Percentiles rank a stretch among this genome's conserved stretches.
Conservation (phyloP, 2,113 vertebrate species). For the Thalassoma bifasciatum region DNA sequence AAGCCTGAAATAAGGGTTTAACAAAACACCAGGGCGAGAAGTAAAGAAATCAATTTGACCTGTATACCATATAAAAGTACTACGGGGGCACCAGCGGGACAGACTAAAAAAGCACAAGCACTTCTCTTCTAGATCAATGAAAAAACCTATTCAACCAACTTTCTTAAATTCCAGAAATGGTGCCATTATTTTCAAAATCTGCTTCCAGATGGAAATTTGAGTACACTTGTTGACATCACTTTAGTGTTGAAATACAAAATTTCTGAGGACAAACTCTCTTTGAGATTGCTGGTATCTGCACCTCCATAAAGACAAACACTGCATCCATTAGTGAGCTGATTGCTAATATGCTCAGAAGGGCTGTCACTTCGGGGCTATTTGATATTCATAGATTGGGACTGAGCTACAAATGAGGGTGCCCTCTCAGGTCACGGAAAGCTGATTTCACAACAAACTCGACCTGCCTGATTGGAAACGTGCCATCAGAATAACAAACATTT, state of each 20-base stretch:
- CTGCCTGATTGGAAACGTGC: neutral
- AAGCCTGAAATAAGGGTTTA: no score
- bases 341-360: slow-evolving; percentile 53
- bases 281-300: neutral
- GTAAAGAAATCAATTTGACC: no score
- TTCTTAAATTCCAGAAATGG: neutral
- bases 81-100: no score
- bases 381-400: slow-evolving; percentile 53
- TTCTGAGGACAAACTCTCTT: neutral
- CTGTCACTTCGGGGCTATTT: slow-evolving; percentile 37
- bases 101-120: no score
- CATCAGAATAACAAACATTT: neutral
- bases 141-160: neutral
- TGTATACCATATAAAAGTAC: no score
- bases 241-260: neutral
- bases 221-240: neutral
- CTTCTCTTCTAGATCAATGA: no score
- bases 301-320: slow-evolving; percentile 18
- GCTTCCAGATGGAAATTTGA: neutral
- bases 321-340: slow-evolving; percentile 35
- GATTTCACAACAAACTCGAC: slow-evolving; percentile 34
- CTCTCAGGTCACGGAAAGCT: slow-evolving; percentile 29
- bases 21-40: no score
- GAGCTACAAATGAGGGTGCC: slow-evolving; percentile 45
- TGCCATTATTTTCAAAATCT: neutral